Evolutionary conservation across 30 jellyfish, hydroid and myxozoan genomes (phyloP).

Genomic region (Aurelia sp.): DNA sequence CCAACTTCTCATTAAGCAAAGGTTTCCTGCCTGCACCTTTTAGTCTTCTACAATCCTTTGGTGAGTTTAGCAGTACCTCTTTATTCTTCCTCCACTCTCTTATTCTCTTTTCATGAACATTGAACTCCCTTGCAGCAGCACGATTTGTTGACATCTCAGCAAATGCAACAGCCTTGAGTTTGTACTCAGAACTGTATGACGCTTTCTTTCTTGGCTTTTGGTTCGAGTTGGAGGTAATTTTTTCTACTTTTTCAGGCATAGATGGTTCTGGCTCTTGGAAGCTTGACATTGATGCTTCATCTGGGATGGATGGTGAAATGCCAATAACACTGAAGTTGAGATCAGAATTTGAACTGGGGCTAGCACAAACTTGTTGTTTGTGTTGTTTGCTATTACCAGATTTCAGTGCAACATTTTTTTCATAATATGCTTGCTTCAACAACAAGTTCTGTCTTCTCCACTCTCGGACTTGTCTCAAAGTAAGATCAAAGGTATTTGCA

Average conservation of each 20-base stretch:
- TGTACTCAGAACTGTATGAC: constrained; percentile 63
- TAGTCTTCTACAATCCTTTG: constrained; percentile 67
- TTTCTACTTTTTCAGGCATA: constrained; percentile 11
- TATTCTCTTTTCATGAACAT: constrained; percentile 63
- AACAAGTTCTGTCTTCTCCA: constrained; percentile 53
- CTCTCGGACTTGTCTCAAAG: constrained; percentile 33
- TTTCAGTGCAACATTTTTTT: constrained; percentile 52
- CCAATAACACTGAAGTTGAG: constrained; percentile 2
- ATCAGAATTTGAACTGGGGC: neutral
- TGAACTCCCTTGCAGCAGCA: constrained; percentile 72
- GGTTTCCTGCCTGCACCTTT: constrained; percentile 76
- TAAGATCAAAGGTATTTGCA: constrained; percentile 43
- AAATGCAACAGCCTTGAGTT: constrained; percentile 62
- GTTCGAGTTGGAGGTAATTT: constrained; percentile 7
- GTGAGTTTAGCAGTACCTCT: constrained; percentile 53
- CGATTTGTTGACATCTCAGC: constrained; percentile 67
- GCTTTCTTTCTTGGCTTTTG: constrained; percentile 50
- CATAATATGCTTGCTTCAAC: constrained; percentile 65
- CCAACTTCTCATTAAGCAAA: constrained; percentile 29
- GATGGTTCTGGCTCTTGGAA: constrained; percentile 29
- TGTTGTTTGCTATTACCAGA: neutral
- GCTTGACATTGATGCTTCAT: neutral
- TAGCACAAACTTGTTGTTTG: neutral
- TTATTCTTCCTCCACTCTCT: constrained; percentile 72
- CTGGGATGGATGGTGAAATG: neutral